Evolutionary conservation across 2,113 vertebrate species (phyloP), one percentile per base, ranked within the genome.

Genomic region (Scolopax mira): DNA sequence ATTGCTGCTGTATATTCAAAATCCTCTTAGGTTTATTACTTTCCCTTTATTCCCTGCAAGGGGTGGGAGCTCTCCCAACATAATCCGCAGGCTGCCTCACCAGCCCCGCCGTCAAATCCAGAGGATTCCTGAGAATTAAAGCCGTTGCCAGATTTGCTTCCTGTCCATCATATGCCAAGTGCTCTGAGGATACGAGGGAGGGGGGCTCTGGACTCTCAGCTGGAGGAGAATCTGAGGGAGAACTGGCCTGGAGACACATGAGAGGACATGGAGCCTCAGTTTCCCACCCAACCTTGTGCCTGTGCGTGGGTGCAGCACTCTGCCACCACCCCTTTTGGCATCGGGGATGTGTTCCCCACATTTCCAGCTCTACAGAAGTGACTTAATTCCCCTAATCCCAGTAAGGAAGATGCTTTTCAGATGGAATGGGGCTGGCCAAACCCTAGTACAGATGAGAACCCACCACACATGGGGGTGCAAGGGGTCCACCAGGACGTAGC

Each of bases 1-100:
- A 96, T 74, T 14, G 72, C 93, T 92, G 94, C 94, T 84, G 55
- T 31, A 33, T 54, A 33, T 54, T 67, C 37, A 28, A 92, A 96
- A 96, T 96, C 93, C 88, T 94, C 96, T 97, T 95, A 97, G 2
- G 83, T 81, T 95, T 86, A 92, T 94, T 80, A 17, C 92, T 95
- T 72, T 72, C 79, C 41, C 65, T 95, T 93, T 94, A 94, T 89
- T 88, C 85, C 61, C 44, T 14, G 77, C 0, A 1, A 86, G 94
- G 86, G 90, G 79, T 67, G 69, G 96, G 92, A 95, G 88, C 46
- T 89, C 77, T 79, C 72, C 52, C 93, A 61, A 24, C 42, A 2
- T 86, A 92, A 94, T 94, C 85, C 23, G 6, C 60, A 24, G 55
- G 60, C 88, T 79, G 88, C 85, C 0, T 10, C 67, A 16, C 73